A percentile compares a stretch with the other conserved stretches of the same genome.
phyloP scores from a whole-genome alignment of 1,140 invertebrate genomes.

The Tetraneura akinire region DNA sequence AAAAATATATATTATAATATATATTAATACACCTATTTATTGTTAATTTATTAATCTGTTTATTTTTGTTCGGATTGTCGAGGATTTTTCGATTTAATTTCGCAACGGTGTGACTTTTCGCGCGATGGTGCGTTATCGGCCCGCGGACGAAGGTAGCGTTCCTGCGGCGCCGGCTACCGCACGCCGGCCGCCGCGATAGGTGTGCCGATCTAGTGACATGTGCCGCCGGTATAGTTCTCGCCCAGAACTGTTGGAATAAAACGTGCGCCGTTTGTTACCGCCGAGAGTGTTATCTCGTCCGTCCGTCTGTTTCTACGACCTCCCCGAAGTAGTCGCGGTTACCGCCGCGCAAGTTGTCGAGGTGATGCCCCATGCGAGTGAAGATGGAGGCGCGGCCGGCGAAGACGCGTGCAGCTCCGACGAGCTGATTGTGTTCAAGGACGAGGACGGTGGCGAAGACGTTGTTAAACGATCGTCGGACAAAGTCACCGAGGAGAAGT shows the following conservation, averaged over 20 bases:
- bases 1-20: too few species aligned
- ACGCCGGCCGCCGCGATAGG: slow-evolving; percentile 46
- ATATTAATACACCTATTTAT: not conserved
- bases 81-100: not conserved
- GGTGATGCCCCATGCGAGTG: slow-evolving; percentile 47
- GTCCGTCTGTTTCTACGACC: not conserved
- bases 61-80: not conserved
- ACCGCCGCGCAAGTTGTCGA: slow-evolving; percentile 1
- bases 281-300: too few species aligned
- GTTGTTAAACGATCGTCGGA: slow-evolving; percentile 44
- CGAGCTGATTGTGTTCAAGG: slow-evolving; percentile 50
- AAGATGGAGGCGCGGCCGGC: slow-evolving; percentile 46
- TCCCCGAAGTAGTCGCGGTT: not conserved
- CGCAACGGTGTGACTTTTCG: not conserved
- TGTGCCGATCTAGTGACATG: not conserved
- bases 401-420: slow-evolving; percentile 50
- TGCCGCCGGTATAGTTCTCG: not conserved
- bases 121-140: slow-evolving; percentile 46
- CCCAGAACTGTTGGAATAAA: not conserved
- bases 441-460: slow-evolving; percentile 46
- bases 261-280: not conserved
- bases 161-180: slow-evolving; percentile 42
- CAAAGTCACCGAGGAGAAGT: slow-evolving; percentile 49
- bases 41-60: not conserved
- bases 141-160: slow-evolving; percentile 29